Conservation (phyloP, 2,797 vertebrate species). For the Acrossocheilus fasciatus region DNA sequence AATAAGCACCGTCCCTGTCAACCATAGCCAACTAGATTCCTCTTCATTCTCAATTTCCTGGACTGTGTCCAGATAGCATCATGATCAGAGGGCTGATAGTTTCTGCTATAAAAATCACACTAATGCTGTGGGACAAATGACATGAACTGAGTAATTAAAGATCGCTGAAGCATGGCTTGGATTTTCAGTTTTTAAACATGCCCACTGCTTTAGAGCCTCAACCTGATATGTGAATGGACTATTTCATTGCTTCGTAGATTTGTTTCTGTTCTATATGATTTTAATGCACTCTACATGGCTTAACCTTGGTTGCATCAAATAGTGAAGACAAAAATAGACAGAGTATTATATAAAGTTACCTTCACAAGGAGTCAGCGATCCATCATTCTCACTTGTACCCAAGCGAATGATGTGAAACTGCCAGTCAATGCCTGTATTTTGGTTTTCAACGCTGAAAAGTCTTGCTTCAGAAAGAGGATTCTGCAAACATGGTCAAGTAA, state of each 20-base stretch:
- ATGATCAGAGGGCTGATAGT: conserved; percentile 15
- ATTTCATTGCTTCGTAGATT: background rate
- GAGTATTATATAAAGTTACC: conserved; percentile 6
- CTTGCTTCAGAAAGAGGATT: background rate
- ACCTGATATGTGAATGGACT: background rate
- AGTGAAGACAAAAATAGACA: background rate
- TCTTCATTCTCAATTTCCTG: conserved; percentile 2
- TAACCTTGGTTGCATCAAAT: background rate
- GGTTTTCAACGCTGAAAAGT: background rate
- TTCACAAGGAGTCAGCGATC: background rate
- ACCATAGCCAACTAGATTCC: background rate
- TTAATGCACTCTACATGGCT: background rate
- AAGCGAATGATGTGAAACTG: conserved; percentile 1
- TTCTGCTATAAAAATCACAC: conserved; percentile 20
- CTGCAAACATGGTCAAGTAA: conserved; percentile 3
- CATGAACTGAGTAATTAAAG: conserved; percentile 30
- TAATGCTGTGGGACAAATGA: background rate
- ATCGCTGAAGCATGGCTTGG: background rate
- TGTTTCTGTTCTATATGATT: background rate
- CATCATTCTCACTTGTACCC: conserved; percentile 15
- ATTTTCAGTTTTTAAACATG: background rate
- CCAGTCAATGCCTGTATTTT: conserved; percentile 17
- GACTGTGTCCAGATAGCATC: conserved; percentile 30
- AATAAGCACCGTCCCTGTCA: background rate
- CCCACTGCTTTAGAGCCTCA: background rate